Base-by-base conservation (phyloP, 2,797 vertebrate genomes). In the Hydrocynus forskahlii region DNA sequence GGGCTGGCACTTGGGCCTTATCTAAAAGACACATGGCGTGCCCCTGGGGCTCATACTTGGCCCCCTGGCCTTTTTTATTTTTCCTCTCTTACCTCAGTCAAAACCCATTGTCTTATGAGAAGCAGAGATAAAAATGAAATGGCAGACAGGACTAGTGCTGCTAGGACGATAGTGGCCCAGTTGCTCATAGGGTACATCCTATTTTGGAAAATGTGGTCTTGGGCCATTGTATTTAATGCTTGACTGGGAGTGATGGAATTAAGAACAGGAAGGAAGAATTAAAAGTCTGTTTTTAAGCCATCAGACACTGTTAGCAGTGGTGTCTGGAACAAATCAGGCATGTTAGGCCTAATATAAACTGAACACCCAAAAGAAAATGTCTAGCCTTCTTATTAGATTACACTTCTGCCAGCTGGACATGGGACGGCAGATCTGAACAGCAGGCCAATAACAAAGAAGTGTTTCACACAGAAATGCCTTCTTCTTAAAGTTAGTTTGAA, bases 1-100 rank as follows among this genome's bases (percentile, higher is more conserved):
- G 81, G 76, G 74, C 83, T 66, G 83, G 72, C 73, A 87, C 81
- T 88, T 14, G 67, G 21, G 73, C 75, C 88, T 93, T 93, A 94
- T 94, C 93, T 90, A 9, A 17, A 79, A 78, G 79, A 7, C 79
- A 79, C 91, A 92, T 79, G 84, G 88, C 82, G 81, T 81, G 62
- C 82, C 81, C 75, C 78, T 59, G 52, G 40, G 67, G 66, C 63
- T 81, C 74, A 48, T 14, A 63, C 77, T 81, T 63, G 75, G 86
- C 70, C 81, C 85, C 83, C 17, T 81, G 72, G 57, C 68, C 75
- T 70, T 76, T 75, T 80, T 85, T 79, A 60, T 69, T 52, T 35
- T 69, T 63, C 60, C 87, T 83, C 67, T 81, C 66, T 48, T 78
- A 85, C 87, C 85, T 88, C 84, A 76, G 75, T 64, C 71, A 50